Base-by-base conservation (phyloP, 2,888 invertebrate genomes). In the Scelioninae gen. 1 region DNA sequence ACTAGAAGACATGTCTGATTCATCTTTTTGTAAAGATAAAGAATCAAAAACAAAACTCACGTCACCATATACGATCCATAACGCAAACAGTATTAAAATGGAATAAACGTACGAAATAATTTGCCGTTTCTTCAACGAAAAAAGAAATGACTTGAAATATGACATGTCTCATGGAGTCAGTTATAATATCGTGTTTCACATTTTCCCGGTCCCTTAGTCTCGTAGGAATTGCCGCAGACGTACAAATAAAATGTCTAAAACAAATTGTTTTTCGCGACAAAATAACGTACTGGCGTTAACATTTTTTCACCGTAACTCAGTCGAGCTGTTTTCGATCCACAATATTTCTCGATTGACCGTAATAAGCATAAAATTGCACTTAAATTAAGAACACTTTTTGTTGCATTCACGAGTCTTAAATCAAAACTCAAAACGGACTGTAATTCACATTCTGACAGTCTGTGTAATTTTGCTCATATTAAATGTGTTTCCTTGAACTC, bases 401-500 rank as follows among this genome's bases (percentile, higher is more conserved):
- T 34, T 43, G 58, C 56, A 71, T 63, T 13, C 31, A 13, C 40
- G 63, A n/a, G 56, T 53, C 47, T 72, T 74, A 80, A 80, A 80
- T 80, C 72, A 80, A 68, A 68, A 29, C 34, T 13, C 51, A 63
- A 55, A 60, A 62, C 60, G 45, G 60, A 62, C 16, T 60, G 10
- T 80, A 74, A 80, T 34, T 79, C 40, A 60, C 60, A 60, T 13
- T 38, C 51, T 11, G 55, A 60, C 49, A n/a, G 43, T 58, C 63
- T 40, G 58, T 23, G 49, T 29, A 56, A 71, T 62, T 71, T 71
- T 49, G 63, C 23, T 58, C 34, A 40, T 47, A 58, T 65, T 71
- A 71, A 78, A 63, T 43, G 32, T n/a, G 60, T 75, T 29, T 62
- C 80, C 80, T 80, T 80, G 80, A 75, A 40, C 80, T 62, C 80